A percentile compares a stretch with the other conserved stretches of the same genome.
Conservation (phyloP, 1,140 invertebrate species). For the Nasonia vitripennis region DNA sequence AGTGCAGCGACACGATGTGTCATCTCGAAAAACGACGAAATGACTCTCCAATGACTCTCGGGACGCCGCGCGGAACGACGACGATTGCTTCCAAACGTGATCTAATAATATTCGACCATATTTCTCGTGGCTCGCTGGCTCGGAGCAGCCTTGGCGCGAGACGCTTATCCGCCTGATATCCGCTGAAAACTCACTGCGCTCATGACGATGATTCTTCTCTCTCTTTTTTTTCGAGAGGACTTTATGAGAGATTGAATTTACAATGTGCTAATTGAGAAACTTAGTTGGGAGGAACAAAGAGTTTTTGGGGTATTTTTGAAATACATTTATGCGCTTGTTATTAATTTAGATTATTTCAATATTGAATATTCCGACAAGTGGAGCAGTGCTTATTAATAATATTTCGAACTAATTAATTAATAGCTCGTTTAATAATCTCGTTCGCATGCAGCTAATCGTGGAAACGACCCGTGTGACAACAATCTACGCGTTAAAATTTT, state of each 20-base stretch:
- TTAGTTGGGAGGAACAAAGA: background rate
- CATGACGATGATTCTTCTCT: background rate
- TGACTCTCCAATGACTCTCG: background rate
- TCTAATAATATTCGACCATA: constrained; percentile 68
- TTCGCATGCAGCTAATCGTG: no score
- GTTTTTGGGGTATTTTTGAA: background rate
- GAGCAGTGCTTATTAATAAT: no score
- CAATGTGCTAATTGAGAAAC: background rate
- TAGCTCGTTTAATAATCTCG: no score
- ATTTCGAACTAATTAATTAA: no score
- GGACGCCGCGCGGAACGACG: constrained; percentile 13
- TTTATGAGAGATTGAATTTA: constrained; percentile 25
- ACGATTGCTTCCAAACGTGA: constrained; percentile 54
- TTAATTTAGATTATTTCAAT: no score
- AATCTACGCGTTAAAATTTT: background rate
- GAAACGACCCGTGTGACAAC: no score
- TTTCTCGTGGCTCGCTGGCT: constrained; percentile 57
- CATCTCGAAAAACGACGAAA: background rate
- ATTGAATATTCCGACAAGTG: no score
- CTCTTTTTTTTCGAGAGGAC: background rate
- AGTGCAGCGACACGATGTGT: background rate
- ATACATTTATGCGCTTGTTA: no score
- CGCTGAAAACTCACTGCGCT: background rate
- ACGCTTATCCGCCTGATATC: constrained; percentile 25
- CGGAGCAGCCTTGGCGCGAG: constrained; percentile 55